Evolutionary conservation across 2,113 vertebrate genomes (phyloP), one percentile per base, ranked within the genome.

Genomic region (Cyanoliseus patagonus): DNA sequence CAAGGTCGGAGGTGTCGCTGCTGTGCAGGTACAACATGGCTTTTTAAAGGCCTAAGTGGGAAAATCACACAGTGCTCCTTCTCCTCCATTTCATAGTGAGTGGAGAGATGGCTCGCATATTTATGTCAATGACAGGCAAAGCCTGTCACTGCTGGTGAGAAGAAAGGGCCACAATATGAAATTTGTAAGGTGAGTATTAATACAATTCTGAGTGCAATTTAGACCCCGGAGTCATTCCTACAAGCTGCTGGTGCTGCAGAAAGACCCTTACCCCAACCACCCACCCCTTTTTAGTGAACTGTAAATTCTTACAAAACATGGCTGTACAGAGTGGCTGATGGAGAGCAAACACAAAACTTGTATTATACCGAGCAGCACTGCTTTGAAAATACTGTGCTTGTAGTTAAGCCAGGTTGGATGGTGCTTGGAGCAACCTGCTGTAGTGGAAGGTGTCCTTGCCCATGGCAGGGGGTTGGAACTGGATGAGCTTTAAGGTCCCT

Each of bases 201-300:
- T 47, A 17, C 17, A 67, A 20, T 59, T 57, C 55, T 39, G 46
- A 79, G 46, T 33, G 7, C 13, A 33, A 20, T 75, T 78, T 66
- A 37, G 17, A 70, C 27, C 51, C 25, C 53, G 17, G 44, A 87
- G 17, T 52, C 51, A n/a, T 25, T 82, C 41, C 39, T 87, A 57
- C 8, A 62, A 85, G 64, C 25, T 87, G 23, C 47, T 78, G 35
- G 23, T 59, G 15, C 33, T 80, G 31, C 22, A 35, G 27, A 52
- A 82, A 44, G 6, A 59, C 3, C 4, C 14, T 39, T 23, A 3
- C 3, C 31, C 17, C 14, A 3, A 1, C 18, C 12, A 8, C 17
- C 52, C 30, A 7, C 52, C 28, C 28, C 15, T 46, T 67, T 85
- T 46, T 25, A 51, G 24, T 51, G 35, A 44, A 37, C 35, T 39